phyloP scores from a whole-genome alignment of 2,113 vertebrate species.

The Eubucco bourcierii region DNA sequence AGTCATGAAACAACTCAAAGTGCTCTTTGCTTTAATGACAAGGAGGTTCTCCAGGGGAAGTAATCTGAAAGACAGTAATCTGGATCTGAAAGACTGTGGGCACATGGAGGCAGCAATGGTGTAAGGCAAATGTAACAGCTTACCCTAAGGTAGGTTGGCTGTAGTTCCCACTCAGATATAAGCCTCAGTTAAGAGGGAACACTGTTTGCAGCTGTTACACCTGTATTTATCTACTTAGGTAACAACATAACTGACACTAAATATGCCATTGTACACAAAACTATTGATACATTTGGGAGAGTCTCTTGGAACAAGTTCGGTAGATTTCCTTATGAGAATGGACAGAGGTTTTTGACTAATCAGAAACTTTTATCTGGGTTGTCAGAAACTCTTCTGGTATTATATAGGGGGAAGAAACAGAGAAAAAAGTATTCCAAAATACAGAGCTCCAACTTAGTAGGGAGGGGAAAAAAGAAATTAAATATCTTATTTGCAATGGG shows the following conservation, averaged over 20 bases:
- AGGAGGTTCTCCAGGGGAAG: neutral
- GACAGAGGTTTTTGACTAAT: neutral
- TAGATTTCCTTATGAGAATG: neutral
- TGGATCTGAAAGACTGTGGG: neutral
- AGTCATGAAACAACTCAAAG: neutral
- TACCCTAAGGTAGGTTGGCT: neutral
- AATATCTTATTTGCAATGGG: neutral
- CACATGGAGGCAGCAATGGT: neutral
- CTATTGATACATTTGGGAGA: fast-evolving
- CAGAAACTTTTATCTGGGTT: neutral
- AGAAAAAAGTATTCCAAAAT: neutral
- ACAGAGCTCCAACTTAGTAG: neutral
- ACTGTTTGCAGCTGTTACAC: neutral
- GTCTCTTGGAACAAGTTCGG: neutral
- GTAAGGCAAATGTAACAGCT: neutral
- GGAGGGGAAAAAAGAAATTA: fast-evolving
- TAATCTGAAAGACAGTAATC: no score
- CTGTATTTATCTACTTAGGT: neutral
- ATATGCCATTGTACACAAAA: neutral
- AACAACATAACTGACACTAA: neutral
- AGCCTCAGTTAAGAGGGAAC: neutral
- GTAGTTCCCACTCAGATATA: neutral
- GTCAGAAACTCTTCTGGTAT: neutral
- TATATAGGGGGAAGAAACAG: fast-evolving
- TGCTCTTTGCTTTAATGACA: neutral